Evolutionary conservation across 1,140 invertebrate genomes (phyloP).

Genomic region (Brachionus calyciflorus): DNA sequence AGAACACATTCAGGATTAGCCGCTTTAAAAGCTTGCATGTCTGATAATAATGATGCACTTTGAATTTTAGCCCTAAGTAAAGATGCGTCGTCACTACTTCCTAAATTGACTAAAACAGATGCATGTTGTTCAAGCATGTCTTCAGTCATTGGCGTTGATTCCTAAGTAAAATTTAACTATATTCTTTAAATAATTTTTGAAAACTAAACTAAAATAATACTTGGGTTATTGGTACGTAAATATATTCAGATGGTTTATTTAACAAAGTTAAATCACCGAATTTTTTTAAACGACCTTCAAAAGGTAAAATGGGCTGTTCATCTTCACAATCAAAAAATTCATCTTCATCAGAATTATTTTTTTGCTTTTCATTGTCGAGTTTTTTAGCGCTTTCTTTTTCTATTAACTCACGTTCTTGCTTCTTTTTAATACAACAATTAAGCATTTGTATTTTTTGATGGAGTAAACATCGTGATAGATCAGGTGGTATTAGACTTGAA

Average conservation of each 20-base stretch:
- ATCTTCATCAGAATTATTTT: slow-evolving; percentile 61
- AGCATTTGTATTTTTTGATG: slow-evolving; percentile 94
- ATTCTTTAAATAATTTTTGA: slow-evolving; percentile 31
- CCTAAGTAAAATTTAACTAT: slow-evolving; percentile 58
- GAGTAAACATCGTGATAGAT: slow-evolving; percentile 80
- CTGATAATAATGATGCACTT: slow-evolving; percentile 87
- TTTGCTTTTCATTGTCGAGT: slow-evolving; percentile 47
- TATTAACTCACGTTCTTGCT: slow-evolving; percentile 62
- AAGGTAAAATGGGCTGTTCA: slow-evolving; percentile 63
- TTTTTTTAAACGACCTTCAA: slow-evolving; percentile 65
- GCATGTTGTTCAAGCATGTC: slow-evolving; percentile 90
- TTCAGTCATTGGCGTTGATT: slow-evolving; percentile 91
- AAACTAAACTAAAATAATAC: slow-evolving; percentile 51
- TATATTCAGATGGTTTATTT: slow-evolving; percentile 52
- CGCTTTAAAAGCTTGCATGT: slow-evolving; percentile 98
- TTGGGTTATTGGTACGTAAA: slow-evolving; percentile 86
- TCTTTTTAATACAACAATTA: slow-evolving; percentile 86
- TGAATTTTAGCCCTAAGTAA: slow-evolving; percentile 85
- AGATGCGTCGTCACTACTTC: slow-evolving; percentile 67
- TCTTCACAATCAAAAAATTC: slow-evolving; percentile 78
- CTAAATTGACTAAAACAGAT: slow-evolving; percentile 71
- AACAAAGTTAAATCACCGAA: slow-evolving; percentile 64
- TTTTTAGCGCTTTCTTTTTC: slow-evolving; percentile 44
- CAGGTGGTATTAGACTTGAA: slow-evolving; percentile 67
- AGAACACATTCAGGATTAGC: slow-evolving; percentile 87